phyloP scores from a whole-genome alignment of 2,113 vertebrate species.

The Uria lomvia region DNA sequence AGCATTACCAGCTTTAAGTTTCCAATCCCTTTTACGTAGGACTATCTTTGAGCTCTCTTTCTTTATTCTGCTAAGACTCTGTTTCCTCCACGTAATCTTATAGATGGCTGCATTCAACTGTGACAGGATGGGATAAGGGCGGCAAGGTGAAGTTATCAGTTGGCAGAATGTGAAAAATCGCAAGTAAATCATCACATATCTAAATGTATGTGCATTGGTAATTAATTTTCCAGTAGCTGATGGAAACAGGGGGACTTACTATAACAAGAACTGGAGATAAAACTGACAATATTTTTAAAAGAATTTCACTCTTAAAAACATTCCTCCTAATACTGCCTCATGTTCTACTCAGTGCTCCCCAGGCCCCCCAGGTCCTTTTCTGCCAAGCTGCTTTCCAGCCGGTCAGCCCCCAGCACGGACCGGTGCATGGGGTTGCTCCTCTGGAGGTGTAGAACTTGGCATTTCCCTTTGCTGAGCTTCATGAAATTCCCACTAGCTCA shows the following conservation, averaged over 20 bases:
- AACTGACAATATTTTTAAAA: not conserved
- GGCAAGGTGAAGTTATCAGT: slow-evolving; percentile 50
- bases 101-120: slow-evolving; percentile 64
- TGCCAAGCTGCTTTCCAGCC: not conserved
- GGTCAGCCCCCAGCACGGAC: rapidly evolving
- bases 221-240: not conserved
- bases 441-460: not conserved
- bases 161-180: slow-evolving; percentile 35
- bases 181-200: not conserved
- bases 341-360: not conserved
- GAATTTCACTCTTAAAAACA: not conserved
- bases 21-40: not conserved
- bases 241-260: not conserved
- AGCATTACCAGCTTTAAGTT: slow-evolving; percentile 41
- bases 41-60: slow-evolving; percentile 9
- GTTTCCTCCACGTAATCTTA: slow-evolving; percentile 64
- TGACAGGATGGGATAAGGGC: slow-evolving; percentile 45
- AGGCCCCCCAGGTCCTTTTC: not conserved
- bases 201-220: not conserved
- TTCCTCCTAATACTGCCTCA: not conserved
- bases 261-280: not conserved
- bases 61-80: slow-evolving; percentile 51
- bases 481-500: not conserved
- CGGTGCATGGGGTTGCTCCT: not conserved
- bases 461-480: not conserved